phyloP scores from a whole-genome alignment of 2,888 invertebrate species.

The Chaetogeoica ovagalla region DNA sequence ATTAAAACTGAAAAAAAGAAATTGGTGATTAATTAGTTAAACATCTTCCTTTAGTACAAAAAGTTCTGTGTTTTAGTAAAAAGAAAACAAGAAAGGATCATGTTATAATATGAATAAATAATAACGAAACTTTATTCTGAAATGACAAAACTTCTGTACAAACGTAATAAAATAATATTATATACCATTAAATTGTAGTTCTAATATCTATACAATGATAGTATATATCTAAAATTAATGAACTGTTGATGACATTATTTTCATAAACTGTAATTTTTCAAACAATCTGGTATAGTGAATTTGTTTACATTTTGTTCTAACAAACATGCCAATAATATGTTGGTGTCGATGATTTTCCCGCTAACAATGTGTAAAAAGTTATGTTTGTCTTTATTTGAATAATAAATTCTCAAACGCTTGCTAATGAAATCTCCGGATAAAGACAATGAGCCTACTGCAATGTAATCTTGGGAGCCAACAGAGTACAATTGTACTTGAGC shows the following conservation, averaged over 20 bases:
- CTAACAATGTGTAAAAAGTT: slow-evolving; percentile 72
- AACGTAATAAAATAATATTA: not conserved
- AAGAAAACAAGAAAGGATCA: not conserved
- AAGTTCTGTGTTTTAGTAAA: not conserved
- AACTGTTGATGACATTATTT: not conserved
- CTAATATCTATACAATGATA: not conserved
- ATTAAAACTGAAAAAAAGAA: not conserved
- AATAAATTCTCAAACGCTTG: slow-evolving; percentile 75
- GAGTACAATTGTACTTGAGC: slow-evolving; percentile 77
- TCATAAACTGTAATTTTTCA: slow-evolving; percentile 35
- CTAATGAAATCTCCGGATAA: slow-evolving; percentile 74
- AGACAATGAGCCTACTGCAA: slow-evolving; percentile 76
- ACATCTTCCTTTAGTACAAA: too few relatives aligned
- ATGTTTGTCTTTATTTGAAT: slow-evolving; percentile 64
- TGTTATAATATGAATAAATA: not conserved
- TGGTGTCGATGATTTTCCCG: slow-evolving; percentile 75
- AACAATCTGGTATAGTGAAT: slow-evolving; percentile 57
- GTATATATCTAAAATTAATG: too few relatives aligned
- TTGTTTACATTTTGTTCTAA: slow-evolving; percentile 67
- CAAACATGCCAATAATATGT: slow-evolving; percentile 72
- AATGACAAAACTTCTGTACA: not conserved
- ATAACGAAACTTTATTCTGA: not conserved
- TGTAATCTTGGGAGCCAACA: slow-evolving; percentile 65
- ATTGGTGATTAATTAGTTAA: not conserved
- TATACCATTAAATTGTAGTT: not conserved